These are phyloP conservation scores for Corythornis leucogaster DNA, from an alignment of 2,797 vertebrate species.

Conservation along the genomic window DNA sequence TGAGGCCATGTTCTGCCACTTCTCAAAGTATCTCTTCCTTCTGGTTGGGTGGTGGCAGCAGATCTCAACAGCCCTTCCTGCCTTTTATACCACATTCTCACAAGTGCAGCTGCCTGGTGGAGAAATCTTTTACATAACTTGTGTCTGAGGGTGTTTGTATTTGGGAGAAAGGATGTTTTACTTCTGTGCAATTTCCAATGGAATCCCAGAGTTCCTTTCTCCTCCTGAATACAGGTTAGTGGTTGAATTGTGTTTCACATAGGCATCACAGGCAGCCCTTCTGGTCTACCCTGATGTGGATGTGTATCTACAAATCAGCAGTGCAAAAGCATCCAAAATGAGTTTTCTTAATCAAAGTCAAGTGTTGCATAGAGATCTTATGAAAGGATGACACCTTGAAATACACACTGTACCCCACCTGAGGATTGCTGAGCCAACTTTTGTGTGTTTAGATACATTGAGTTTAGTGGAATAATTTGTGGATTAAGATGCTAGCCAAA, in stretches of 20 bases:
- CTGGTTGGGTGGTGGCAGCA: background rate
- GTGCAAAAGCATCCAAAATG: background rate
- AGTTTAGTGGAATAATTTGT: background rate
- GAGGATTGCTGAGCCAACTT: background rate
- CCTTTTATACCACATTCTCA: background rate
- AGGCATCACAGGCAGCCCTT: background rate
- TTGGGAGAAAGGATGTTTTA: background rate
- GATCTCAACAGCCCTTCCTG: background rate
- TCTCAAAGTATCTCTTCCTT: background rate
- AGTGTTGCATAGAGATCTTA: background rate
- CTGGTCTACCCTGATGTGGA: background rate
- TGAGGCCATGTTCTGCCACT: background rate
- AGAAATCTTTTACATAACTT: background rate
- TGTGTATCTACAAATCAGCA: background rate
- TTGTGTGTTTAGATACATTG: background rate
- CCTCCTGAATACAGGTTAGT: background rate
- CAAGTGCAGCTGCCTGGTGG: background rate
- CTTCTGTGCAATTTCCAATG: background rate
- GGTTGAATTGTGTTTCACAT: background rate
- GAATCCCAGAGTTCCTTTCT: background rate
- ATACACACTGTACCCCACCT: background rate
- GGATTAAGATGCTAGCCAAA: conserved; percentile 5
- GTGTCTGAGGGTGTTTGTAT: background rate
- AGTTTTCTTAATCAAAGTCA: background rate
- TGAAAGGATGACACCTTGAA: background rate